Conservation (phyloP, 2,113 vertebrate genomes). For the Syrrhaptes paradoxus region DNA sequence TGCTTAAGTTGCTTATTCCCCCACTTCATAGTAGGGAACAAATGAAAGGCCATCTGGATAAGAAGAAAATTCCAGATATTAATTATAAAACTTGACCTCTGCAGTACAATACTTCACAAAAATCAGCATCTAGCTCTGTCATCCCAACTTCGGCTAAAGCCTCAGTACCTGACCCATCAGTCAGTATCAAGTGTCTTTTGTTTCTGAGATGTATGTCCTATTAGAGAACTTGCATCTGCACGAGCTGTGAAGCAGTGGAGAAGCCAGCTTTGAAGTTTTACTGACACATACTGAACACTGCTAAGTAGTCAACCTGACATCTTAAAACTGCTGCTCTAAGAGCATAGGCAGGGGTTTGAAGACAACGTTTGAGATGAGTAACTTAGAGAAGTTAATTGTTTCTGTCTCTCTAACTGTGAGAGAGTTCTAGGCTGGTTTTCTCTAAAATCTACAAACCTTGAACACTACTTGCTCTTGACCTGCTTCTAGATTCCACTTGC, state of each 20-base stretch:
- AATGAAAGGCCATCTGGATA: not conserved
- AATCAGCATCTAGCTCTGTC: not conserved
- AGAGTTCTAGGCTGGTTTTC: not conserved
- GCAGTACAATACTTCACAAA: not conserved
- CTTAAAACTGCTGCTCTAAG: not conserved
- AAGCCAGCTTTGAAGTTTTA: not conserved
- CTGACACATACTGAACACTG: no score
- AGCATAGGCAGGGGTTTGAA: not conserved
- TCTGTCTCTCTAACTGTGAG: not conserved
- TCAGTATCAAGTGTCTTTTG: not conserved
- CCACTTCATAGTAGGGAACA: not conserved
- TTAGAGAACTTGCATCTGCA: no score
- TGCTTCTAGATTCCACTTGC: conserved; percentile 87
- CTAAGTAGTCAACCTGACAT: not conserved
- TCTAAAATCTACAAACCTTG: conserved; percentile 75
- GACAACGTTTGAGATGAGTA: not conserved
- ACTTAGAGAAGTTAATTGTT: not conserved
- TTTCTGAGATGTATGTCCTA: rapidly evolving
- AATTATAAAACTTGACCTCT: not conserved
- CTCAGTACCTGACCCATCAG: rapidly evolving
- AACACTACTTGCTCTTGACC: conserved; percentile 77
- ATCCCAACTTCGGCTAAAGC: not conserved
- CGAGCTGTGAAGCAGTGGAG: not conserved
- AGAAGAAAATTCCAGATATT: not conserved
- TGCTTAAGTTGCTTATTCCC: not conserved